Base-by-base conservation (phyloP, 2,113 vertebrate species). In the Pseudopipra pipra region DNA sequence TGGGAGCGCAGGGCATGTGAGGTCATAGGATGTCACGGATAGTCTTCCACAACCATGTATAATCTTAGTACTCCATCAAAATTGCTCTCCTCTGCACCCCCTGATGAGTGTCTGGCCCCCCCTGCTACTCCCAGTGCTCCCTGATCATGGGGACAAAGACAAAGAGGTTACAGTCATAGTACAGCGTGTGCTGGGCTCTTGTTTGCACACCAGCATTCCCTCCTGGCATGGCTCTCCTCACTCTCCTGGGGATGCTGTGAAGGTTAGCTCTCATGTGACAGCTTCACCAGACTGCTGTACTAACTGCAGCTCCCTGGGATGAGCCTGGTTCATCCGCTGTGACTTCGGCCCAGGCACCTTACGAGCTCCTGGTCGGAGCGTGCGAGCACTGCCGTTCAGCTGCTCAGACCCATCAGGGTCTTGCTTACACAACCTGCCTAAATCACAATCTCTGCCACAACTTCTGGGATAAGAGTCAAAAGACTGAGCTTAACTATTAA, bases 401-500 rank as follows among this genome's bases (percentile, higher is more conserved):
- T 46, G 35, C 75, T 43, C 24, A 2, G 13, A 31, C 14, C 39
- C 39, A 28, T 17, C 30, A n/a, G 14, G 21, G 67, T 18, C 90
- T 44, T 62, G 72, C 59, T 87, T 82, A 65, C 52, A 41, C n/a
- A 87, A 27, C 19, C 44, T 31, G 6, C 70, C 35, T 39, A 35
- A 72, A 79, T 23, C 59, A 63, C 52, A 63, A 59, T 25, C 10
- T 15, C 77, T 62, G 55, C 55, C 63, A 58, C 2, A 0, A 31
- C 72, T 86, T 54, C 77, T 80, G 46, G 58, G 71, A 39, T 46
- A 85, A 86, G 56, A 89, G 65, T 93, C 75, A 67, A 63, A 77
- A 88, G 71, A 41, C 27, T 2, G 17, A 79, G 94, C 49, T 97
- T 95, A 96, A 94, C 92, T 63, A 96, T 97, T 97, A 96, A 96